These are phyloP conservation scores for Isurus oxyrinchus DNA, from an alignment of 2,113 vertebrate genomes.

Conservation along the genomic window DNA sequence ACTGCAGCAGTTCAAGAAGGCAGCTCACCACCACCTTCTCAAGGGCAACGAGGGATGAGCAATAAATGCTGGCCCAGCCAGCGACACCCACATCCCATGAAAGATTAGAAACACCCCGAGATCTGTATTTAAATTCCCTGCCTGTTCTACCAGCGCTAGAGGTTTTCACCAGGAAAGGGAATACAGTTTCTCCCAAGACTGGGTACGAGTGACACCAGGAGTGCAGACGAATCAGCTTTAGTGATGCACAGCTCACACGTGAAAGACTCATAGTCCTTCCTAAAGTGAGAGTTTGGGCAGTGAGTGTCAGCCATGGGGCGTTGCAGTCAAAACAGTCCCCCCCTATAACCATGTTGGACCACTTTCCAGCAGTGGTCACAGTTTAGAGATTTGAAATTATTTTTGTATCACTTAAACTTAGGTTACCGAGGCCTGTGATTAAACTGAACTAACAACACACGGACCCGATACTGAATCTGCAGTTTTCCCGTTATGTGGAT, in stretches of 20 bases:
- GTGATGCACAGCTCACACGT: background rate
- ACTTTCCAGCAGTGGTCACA: background rate
- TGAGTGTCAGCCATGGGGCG: background rate
- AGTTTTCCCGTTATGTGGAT: background rate
- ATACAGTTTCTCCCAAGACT: background rate
- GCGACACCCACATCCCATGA: too few species aligned
- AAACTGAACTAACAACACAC: background rate
- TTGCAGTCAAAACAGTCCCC: too few species aligned
- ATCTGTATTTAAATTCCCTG: too few species aligned
- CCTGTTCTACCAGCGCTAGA: background rate
- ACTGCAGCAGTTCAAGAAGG: too few species aligned
- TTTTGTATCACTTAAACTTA: background rate
- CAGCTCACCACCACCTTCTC: too few species aligned
- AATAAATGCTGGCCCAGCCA: too few species aligned
- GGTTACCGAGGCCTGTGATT: background rate
- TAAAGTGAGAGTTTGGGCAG: background rate
- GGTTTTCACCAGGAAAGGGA: background rate
- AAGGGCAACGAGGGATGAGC: too few species aligned
- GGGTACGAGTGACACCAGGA: background rate
- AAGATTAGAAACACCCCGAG: too few species aligned
- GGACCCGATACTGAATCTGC: background rate
- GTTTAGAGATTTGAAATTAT: background rate
- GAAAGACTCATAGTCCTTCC: background rate
- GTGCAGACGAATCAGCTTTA: background rate
- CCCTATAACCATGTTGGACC: background rate